Evolutionary conservation across 2,797 vertebrate species (phyloP).

Genomic region (Spinibarbus caldwelli): DNA sequence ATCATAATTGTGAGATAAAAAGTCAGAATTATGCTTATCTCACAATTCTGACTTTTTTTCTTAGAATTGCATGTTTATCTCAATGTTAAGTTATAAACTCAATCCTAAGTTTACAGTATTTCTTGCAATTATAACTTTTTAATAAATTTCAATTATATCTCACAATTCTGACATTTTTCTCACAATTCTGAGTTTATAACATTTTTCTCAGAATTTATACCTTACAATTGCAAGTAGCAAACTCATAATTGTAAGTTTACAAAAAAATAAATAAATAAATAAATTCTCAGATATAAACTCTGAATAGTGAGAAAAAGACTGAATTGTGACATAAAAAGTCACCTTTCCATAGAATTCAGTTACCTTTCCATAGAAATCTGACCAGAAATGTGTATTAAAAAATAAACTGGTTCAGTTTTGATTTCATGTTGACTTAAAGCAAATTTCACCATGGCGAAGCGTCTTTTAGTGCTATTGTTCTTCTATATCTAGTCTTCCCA

Average conservation of each 20-base stretch:
- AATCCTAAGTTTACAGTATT: background rate
- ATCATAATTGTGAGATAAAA: too few relatives aligned
- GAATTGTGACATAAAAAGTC: background rate
- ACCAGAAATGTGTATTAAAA: background rate
- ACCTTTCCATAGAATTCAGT: background rate
- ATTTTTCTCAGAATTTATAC: too few relatives aligned
- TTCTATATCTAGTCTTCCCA: background rate
- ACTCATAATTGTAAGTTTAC: background rate
- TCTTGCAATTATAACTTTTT: background rate
- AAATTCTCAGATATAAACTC: background rate
- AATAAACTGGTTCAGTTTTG: background rate
- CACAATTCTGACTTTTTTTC: background rate
- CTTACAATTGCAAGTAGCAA: too few relatives aligned
- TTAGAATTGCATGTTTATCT: background rate
- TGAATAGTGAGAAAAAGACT: background rate
- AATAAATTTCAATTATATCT: too few relatives aligned
- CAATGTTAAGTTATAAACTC: background rate
- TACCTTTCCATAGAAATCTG: background rate
- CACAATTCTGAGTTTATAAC: too few relatives aligned
- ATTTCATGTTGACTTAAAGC: background rate
- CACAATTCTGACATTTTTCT: too few relatives aligned
- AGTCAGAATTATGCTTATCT: background rate
- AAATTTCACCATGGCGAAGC: background rate
- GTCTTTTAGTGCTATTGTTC: background rate
- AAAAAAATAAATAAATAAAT: too few relatives aligned